These are phyloP conservation scores for Podocnemis expansa DNA, from an alignment of 2,113 vertebrate species.

Conservation along the genomic window DNA sequence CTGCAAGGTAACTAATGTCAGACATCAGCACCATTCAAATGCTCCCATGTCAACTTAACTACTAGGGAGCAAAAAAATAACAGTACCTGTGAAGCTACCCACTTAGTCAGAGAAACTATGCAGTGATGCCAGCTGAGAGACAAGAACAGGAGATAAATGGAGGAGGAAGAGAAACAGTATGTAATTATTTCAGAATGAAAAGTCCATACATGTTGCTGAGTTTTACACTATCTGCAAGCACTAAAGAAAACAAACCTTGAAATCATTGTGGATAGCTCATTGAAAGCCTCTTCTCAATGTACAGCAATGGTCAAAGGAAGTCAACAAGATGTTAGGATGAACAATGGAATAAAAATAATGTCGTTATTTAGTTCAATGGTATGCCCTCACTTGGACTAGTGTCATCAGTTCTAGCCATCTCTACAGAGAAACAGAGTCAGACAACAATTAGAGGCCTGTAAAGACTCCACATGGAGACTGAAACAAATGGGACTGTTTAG, in stretches of 20 bases:
- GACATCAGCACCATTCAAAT: neutral
- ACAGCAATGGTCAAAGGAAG: neutral
- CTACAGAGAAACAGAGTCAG: neutral
- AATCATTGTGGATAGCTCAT: neutral
- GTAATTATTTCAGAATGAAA: neutral
- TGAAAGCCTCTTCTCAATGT: neutral
- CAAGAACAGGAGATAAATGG: neutral
- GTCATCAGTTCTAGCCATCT: slow-evolving; percentile 14
- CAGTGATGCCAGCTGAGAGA: neutral
- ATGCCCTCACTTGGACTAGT: neutral
- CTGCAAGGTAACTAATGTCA: neutral
- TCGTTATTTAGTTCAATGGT: neutral
- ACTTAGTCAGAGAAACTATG: slow-evolving; percentile 6
- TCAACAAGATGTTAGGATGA: neutral
- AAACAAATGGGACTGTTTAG: slow-evolving; percentile 15
- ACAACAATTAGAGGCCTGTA: neutral
- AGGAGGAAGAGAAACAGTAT: neutral
- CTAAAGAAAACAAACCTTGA: neutral
- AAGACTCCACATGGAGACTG: slow-evolving; percentile 12
- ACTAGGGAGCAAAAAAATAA: neutral
- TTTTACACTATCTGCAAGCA: neutral
- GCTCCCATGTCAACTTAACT: neutral
- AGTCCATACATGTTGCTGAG: neutral
- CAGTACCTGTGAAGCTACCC: neutral
- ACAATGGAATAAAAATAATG: neutral